Evolutionary conservation across 37 sponge, comb jelly and placozoan genomes (phyloP).

Genomic region (Halichondria panicea): DNA sequence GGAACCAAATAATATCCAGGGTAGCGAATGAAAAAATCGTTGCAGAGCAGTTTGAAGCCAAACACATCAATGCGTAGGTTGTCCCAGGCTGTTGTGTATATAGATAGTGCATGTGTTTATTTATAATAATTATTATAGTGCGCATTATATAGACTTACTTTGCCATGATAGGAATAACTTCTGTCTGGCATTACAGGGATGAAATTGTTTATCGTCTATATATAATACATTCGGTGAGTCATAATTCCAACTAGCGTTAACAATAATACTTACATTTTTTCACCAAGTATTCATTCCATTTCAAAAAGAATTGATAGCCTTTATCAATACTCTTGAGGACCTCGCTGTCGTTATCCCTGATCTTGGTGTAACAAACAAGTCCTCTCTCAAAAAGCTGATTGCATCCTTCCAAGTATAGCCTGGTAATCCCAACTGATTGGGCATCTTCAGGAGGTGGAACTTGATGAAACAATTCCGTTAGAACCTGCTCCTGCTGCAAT

Average conservation of each 20-base stretch:
- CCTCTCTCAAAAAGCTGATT: constrained; percentile 34
- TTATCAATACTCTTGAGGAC: constrained; percentile 11
- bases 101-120: background rate
- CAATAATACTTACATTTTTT: constrained; percentile 5
- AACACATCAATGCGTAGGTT: background rate
- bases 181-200: background rate
- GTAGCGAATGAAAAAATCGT: constrained; percentile 1
- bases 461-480: constrained; percentile 17
- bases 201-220: background rate
- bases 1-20: background rate
- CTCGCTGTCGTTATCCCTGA: background rate
- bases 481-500: constrained; percentile 34
- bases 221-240: background rate
- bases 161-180: constrained; percentile 23
- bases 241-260: background rate
- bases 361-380: background rate
- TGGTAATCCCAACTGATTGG: background rate
- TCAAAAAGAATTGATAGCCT: constrained; percentile 15
- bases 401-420: constrained; percentile 22
- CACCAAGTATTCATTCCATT: background rate
- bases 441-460: constrained; percentile 15
- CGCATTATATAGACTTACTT: constrained; percentile 20
- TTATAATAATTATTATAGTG: background rate
- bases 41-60: constrained; percentile 24
- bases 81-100: constrained; percentile 34